A percentile compares a stretch with the other conserved stretches of the same genome.
Conservation (phyloP, 2,888 invertebrate genomes). For the Pterostichus niger region DNA sequence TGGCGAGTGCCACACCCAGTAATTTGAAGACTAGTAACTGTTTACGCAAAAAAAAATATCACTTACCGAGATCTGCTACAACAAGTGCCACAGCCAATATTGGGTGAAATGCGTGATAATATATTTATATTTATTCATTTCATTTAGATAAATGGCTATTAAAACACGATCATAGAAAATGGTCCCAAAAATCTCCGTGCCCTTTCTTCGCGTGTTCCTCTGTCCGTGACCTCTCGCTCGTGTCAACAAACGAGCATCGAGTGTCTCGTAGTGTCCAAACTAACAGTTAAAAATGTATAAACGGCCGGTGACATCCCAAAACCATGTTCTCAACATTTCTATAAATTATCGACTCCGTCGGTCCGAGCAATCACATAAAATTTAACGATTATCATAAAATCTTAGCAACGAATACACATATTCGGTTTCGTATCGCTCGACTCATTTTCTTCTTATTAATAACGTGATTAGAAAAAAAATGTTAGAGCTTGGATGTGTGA, state of each 20-base stretch:
- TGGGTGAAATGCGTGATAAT: too few species aligned
- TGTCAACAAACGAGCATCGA: constrained; percentile 22
- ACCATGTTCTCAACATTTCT: constrained; percentile 22
- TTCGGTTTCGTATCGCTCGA: background rate
- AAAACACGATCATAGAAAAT: too few species aligned
- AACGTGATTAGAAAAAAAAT: constrained; percentile 28
- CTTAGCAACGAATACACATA: background rate
- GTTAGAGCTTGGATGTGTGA: background rate
- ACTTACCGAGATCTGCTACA: too few species aligned
- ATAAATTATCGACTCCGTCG: constrained; percentile 15
- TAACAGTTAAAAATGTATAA: constrained; percentile 42
- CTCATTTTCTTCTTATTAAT: constrained; percentile 22
- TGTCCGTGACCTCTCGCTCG: constrained; percentile 14
- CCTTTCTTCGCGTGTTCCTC: background rate
- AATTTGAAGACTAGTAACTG: too few species aligned
- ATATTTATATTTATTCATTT: too few species aligned
- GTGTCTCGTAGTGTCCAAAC: background rate
- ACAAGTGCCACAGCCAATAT: too few species aligned
- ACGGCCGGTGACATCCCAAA: constrained; percentile 41
- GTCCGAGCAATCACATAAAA: constrained; percentile 32
- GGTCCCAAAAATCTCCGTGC: background rate
- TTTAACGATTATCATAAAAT: constrained; percentile 40
- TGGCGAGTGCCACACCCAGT: too few species aligned
- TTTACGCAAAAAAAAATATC: too few species aligned
- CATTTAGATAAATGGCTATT: too few species aligned